Base-by-base conservation (phyloP, 2,888 invertebrate genomes). In the Blomia tropicalis region DNA sequence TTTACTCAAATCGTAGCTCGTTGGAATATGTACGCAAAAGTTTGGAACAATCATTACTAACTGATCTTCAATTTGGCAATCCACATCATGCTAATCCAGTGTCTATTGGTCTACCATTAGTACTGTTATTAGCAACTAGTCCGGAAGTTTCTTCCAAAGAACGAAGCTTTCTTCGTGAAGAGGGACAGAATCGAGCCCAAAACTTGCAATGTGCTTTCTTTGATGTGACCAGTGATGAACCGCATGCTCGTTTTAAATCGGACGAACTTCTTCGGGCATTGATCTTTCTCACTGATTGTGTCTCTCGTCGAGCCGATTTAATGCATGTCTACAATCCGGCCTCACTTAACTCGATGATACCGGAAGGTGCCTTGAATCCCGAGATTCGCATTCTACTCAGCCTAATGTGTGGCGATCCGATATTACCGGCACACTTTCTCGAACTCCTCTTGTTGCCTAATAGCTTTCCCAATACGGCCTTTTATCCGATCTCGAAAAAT, bases 371-470 rank as follows among this genome's bases (percentile, higher is more conserved):
- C 72, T 81, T 84, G 67, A 85, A 87, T 70, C 85, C 87, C 2
- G 87, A 88, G 75, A 85, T 69, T 64, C 71, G 90, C 70, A 87
- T 91, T 74, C 86, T 87, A 73, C 86, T 95, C 80, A 92, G 91
- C 75, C 85, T 92, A 83, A 90, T 92, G 75, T 95, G 95, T 75
- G 92, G 91, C 60, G 93, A 95, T 75, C 87, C 89, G 1, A 92
- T 84, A 73, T 85, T 87, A 0, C 83, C 89, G 51, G 91, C 91
- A 73, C 84, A 87, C 65, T 87, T 92, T 62, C 77, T 95, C 62
- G 84, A 84, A 19, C 92, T 93, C 0, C 76, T 95, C 64, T 77
- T 93, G 63, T 22, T 43, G 22, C 82, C 83, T 70, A 89, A 91
- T 72, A 86, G 87, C 68, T 85, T 87, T 66, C 3, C 56, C 3